These are phyloP conservation scores for Limanda limanda DNA, from an alignment of 2,113 vertebrate genomes.

Conservation along the genomic window DNA sequence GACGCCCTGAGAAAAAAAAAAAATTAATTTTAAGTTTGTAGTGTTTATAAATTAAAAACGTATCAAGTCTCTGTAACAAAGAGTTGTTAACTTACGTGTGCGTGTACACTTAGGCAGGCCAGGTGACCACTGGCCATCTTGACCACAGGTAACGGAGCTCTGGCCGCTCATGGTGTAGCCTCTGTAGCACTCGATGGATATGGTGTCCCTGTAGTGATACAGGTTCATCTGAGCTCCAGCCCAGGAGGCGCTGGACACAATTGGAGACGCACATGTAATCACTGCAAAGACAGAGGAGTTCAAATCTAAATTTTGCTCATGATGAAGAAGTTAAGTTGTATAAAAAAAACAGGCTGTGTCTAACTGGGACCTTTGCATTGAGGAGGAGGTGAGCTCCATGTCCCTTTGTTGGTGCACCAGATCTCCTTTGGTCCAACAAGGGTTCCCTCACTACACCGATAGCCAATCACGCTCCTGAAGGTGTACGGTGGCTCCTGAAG, in stretches of 20 bases:
- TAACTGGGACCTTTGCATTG: constrained; percentile 71
- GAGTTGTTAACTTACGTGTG: constrained; percentile 18
- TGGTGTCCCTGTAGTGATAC: constrained; percentile 11
- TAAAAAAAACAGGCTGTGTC: not conserved
- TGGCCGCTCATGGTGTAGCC: constrained; percentile 39
- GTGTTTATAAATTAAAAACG: not conserved
- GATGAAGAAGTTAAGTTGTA: not conserved
- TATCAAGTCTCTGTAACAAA: not conserved
- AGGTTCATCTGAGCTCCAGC: fast-evolving
- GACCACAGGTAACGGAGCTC: constrained; percentile 23
- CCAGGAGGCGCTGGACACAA: constrained; percentile 47
- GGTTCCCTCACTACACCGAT: constrained; percentile 58
- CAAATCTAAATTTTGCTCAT: not conserved
- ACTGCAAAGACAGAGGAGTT: constrained; percentile 33
- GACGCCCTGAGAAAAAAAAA: too few species aligned
- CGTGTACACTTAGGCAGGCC: constrained; percentile 52
- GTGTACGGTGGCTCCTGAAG: constrained; percentile 10
- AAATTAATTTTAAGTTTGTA: too few species aligned
- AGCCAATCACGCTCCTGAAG: constrained; percentile 53
- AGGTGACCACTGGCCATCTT: constrained; percentile 55
- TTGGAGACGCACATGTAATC: constrained; percentile 59
- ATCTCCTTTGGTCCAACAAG: constrained; percentile 64
- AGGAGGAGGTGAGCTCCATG: constrained; percentile 72
- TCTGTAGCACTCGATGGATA: constrained; percentile 28
- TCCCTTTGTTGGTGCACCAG: constrained; percentile 73